Percentiles rank a stretch among this genome's conserved stretches.
Conservation (phyloP, 1,140 invertebrate genomes). For the Oncopodura yosiiana region DNA sequence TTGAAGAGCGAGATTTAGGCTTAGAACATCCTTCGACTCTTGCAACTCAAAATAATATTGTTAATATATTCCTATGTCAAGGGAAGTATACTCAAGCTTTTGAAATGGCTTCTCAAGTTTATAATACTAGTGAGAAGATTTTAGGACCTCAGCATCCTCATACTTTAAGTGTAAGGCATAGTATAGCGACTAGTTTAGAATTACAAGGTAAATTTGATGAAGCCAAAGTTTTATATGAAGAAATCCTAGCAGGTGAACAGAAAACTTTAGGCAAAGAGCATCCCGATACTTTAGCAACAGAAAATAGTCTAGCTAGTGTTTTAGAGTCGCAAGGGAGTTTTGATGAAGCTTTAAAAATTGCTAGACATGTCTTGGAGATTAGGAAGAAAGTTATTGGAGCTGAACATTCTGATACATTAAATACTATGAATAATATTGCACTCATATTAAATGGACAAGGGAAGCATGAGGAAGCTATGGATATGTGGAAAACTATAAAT, state of each 20-base stretch:
- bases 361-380: conserved; percentile 27
- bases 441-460: conserved; percentile 2
- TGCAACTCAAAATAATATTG: conserved; percentile 3
- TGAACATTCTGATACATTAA: conserved; percentile 23
- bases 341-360: conserved; percentile 34
- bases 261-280: conserved; percentile 31
- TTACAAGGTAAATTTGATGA: conserved; percentile 32
- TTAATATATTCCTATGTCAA: neutral
- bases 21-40: conserved; percentile 19
- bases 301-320: conserved; percentile 1
- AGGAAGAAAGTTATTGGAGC: conserved; percentile 32
- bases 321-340: conserved; percentile 14
- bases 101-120: conserved; percentile 27
- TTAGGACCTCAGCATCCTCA: conserved; percentile 35
- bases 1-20: conserved; percentile 19
- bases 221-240: conserved; percentile 29
- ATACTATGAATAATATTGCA: conserved; percentile 28
- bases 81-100: neutral
- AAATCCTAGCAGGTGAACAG: conserved; percentile 30
- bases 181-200: too few species aligned
- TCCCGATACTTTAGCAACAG: conserved; percentile 20
- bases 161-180: conserved; percentile 33
- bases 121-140: conserved; percentile 24
- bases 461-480: conserved; percentile 5
- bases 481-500: too few species aligned